A percentile compares a stretch with the other conserved stretches of the same genome.
Evolutionary conservation across 1,140 invertebrate species (phyloP).

Genomic region (Psix sp.): DNA sequence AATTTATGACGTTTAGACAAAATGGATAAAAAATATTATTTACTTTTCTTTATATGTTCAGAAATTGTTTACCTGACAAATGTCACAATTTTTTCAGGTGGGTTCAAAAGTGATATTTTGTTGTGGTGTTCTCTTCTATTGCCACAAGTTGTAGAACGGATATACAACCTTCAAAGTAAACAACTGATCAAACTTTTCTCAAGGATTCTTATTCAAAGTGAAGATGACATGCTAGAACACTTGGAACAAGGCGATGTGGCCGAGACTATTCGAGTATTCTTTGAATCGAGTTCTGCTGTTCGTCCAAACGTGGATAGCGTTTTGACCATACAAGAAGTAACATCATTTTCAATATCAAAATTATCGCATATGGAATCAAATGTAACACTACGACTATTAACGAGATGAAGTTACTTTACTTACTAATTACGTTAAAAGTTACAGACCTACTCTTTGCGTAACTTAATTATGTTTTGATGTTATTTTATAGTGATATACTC

Average conservation of each 20-base stretch:
- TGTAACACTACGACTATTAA: too few relatives aligned
- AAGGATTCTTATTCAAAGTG: conserved; percentile 84
- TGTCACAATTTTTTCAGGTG: conserved; percentile 70
- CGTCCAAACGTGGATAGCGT: conserved; percentile 83
- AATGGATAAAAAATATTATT: too few relatives aligned
- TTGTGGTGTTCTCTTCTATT: conserved; percentile 92
- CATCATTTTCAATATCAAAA: too few relatives aligned
- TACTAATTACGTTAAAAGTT: not conserved
- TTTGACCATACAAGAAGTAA: conserved; percentile 85
- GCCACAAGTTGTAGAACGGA: conserved; percentile 87
- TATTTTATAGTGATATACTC: too few relatives aligned
- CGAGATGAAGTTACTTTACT: too few relatives aligned
- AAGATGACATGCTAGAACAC: conserved; percentile 89
- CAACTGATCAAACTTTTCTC: conserved; percentile 93
- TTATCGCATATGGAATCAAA: too few relatives aligned
- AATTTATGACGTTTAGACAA: too few relatives aligned
- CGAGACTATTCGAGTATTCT: conserved; percentile 90
- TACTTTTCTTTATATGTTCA: too few relatives aligned
- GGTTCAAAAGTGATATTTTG: conserved; percentile 86
- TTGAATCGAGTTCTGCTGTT: conserved; percentile 81
- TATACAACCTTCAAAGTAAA: conserved; percentile 95
- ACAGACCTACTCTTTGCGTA: not conserved
- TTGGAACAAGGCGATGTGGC: conserved; percentile 93
- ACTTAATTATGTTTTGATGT: too few relatives aligned
- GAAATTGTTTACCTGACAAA: not conserved